Conservation (phyloP, 2,797 vertebrate species). For the Phoeniculus purpureus region DNA sequence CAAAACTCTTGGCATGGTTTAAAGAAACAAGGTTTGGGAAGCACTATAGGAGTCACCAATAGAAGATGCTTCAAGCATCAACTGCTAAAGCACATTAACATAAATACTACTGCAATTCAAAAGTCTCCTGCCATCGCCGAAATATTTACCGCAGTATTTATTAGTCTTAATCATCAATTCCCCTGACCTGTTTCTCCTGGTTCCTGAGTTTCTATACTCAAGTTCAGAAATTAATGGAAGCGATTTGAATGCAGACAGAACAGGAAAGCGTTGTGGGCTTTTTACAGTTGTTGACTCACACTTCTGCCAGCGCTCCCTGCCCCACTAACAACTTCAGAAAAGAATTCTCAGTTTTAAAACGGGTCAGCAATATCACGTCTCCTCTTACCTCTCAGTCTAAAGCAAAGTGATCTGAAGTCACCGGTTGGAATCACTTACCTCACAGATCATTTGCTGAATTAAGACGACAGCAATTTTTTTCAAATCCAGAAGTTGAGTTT, state of each 20-base stretch:
- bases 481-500: background rate
- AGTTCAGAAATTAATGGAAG: background rate
- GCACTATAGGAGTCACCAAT: background rate
- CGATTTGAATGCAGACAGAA: conserved; percentile 3
- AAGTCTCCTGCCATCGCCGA: background rate
- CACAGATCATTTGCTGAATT: background rate
- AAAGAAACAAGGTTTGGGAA: background rate
- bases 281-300: background rate
- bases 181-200: background rate
- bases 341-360: conserved; percentile 4
- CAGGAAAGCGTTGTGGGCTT: background rate
- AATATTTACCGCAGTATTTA: background rate
- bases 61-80: conserved; percentile 6
- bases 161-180: background rate
- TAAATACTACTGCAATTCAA: background rate
- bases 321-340: background rate
- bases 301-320: background rate
- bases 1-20: accelerated
- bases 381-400: background rate
- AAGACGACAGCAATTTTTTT: background rate
- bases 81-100: background rate
- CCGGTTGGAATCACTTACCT: background rate
- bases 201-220: background rate
- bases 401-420: background rate
- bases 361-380: background rate